A percentile compares a stretch with the other conserved stretches of the same genome.
Conservation (phyloP, 2,113 vertebrate species). For the Callipepla californica region DNA sequence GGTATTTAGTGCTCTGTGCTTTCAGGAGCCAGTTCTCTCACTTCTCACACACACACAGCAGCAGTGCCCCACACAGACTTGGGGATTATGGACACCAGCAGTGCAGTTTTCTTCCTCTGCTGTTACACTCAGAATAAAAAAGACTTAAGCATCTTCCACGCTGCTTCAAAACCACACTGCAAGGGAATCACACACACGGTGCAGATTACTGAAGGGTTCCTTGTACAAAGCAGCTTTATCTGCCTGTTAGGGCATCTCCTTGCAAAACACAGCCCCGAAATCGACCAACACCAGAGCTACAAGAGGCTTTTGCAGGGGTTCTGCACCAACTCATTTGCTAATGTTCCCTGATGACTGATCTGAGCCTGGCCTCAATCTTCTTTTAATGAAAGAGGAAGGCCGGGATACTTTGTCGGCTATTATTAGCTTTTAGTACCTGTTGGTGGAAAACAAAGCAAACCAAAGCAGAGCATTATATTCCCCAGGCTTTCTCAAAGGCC, state of each 20-base stretch:
- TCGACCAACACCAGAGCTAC: neutral
- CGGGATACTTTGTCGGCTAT: slow-evolving; percentile 60
- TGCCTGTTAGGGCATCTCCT: neutral
- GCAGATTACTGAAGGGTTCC: neutral
- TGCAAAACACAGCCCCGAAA: neutral
- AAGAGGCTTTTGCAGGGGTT: neutral
- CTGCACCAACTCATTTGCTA: slow-evolving; percentile 26
- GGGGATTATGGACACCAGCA: neutral
- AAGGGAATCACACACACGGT: neutral
- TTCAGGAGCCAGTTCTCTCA: neutral
- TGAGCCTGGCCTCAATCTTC: slow-evolving; percentile 70
- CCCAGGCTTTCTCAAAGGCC: neutral
- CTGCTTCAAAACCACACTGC: neutral
- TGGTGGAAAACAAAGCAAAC: neutral
- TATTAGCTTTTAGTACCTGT: slow-evolving; percentile 42
- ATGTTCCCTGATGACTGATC: slow-evolving; percentile 39
- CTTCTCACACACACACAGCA: neutral
- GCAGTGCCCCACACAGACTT: neutral
- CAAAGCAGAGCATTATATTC: neutral
- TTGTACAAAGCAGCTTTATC: neutral
- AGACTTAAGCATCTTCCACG: neutral
- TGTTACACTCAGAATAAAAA: neutral
- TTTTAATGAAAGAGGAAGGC: slow-evolving; percentile 51
- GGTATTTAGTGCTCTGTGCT: neutral
- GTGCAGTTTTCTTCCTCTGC: neutral